Conservation (phyloP, 2,888 invertebrate genomes). For the Polymixis lichenea region DNA sequence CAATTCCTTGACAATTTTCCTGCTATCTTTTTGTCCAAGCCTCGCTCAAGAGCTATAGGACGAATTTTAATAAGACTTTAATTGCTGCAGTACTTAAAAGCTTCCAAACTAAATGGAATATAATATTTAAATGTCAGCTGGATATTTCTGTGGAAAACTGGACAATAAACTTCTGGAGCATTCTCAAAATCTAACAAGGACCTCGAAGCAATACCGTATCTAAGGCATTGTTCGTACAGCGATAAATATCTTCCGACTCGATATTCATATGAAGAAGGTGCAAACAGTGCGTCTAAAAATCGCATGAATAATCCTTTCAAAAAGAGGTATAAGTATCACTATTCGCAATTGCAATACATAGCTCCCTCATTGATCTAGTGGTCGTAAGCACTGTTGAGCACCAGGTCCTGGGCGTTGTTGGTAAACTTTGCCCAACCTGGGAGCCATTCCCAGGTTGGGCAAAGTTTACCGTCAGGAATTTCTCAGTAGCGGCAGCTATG, state of each 20-base stretch:
- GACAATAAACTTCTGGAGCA: slow-evolving; percentile 43
- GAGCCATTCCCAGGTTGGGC: background rate
- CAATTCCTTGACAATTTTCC: slow-evolving; percentile 36
- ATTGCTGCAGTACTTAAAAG: slow-evolving; percentile 60
- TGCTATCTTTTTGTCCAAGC: slow-evolving; percentile 41
- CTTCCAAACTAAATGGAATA: slow-evolving; percentile 59
- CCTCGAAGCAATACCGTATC: slow-evolving; percentile 7
- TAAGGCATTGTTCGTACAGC: slow-evolving; percentile 22
- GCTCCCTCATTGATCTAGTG: background rate
- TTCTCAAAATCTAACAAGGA: slow-evolving; percentile 39
- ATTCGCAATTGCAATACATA: background rate
- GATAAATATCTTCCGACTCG: slow-evolving; percentile 1
- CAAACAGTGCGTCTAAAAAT: background rate
- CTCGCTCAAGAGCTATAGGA: slow-evolving; percentile 54
- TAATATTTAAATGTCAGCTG: slow-evolving; percentile 57
- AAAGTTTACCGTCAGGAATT: background rate
- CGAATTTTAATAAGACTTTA: slow-evolving; percentile 63
- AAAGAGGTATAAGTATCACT: background rate
- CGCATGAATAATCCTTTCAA: background rate
- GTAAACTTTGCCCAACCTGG: no score
- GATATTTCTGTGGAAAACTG: slow-evolving; percentile 51
- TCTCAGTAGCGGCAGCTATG: background rate
- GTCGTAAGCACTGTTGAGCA: background rate
- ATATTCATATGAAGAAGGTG: background rate
- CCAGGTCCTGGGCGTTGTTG: background rate